These are phyloP conservation scores for Antidorcas marsupialis DNA, from an alignment of 2,113 vertebrate species.

Conservation along the genomic window DNA sequence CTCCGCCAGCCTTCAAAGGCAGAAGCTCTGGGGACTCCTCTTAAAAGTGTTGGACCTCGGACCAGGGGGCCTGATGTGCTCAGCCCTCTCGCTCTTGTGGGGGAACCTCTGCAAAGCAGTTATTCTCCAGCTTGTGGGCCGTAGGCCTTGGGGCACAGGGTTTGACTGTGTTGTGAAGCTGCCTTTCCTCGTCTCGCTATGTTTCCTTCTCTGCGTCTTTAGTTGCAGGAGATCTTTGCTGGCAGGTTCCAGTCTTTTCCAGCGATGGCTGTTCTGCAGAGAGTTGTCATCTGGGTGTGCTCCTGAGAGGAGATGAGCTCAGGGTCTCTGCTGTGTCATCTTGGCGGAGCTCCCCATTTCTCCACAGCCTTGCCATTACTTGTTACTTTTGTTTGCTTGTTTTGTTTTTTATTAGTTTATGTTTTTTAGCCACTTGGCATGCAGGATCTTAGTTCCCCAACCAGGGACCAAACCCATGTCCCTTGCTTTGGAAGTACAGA, in stretches of 20 bases:
- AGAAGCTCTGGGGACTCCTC: background rate
- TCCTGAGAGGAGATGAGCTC: background rate
- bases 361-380: background rate
- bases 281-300: background rate
- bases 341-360: background rate
- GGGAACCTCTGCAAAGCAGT: background rate
- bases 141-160: fast-evolving
- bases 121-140: background rate
- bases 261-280: background rate
- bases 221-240: background rate
- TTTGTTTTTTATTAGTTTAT: background rate
- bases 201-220: background rate
- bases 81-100: background rate
- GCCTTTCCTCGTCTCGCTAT: background rate
- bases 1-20: background rate
- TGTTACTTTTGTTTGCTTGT: background rate
- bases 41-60: background rate
- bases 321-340: background rate
- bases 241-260: background rate
- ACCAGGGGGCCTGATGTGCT: background rate
- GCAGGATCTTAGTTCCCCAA: background rate
- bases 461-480: background rate
- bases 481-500: background rate
- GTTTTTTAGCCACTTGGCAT: background rate
- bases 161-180: background rate